Percentiles rank a stretch among this genome's conserved stretches.
Evolutionary conservation across 2,888 invertebrate species (phyloP).

Genomic region (Phoenoteleia sp.): DNA sequence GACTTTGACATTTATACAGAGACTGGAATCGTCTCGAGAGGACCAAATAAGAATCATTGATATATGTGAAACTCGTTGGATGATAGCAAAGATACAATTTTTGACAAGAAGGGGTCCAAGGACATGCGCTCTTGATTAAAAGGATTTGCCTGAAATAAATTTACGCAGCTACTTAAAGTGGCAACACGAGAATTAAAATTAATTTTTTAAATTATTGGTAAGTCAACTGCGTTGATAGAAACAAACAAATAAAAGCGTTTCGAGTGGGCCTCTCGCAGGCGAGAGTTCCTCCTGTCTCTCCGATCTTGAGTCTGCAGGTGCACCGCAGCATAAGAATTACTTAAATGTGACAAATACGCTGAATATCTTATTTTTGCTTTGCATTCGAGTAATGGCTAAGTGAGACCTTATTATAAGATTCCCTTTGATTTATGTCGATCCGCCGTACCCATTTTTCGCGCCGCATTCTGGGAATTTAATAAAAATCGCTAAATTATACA

Average conservation of each 20-base stretch:
- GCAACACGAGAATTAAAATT: no score
- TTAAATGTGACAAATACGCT: constrained; percentile 85
- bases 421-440: constrained; percentile 41
- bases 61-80: no score
- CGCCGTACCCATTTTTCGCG: constrained; percentile 5
- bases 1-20: no score
- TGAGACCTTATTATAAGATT: constrained; percentile 53
- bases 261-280: constrained; percentile 25
- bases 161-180: no score
- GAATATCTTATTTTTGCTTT: constrained; percentile 78
- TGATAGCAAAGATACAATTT: no score
- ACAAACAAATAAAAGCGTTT: constrained; percentile 83
- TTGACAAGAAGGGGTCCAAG: no score
- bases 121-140: no score
- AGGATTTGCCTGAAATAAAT: no score
- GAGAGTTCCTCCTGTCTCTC: constrained; percentile 62
- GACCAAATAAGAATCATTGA: no score
- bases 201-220: no score
- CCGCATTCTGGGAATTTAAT: constrained; percentile 40
- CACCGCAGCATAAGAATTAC: constrained; percentile 82
- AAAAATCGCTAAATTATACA: constrained; percentile 22
- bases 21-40: no score
- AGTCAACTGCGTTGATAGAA: no score
- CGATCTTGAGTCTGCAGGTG: constrained; percentile 80
- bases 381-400: constrained; percentile 36